These are phyloP conservation scores for Diploptera punctata DNA, from an alignment of 2,888 invertebrate genomes.

Conservation along the genomic window DNA sequence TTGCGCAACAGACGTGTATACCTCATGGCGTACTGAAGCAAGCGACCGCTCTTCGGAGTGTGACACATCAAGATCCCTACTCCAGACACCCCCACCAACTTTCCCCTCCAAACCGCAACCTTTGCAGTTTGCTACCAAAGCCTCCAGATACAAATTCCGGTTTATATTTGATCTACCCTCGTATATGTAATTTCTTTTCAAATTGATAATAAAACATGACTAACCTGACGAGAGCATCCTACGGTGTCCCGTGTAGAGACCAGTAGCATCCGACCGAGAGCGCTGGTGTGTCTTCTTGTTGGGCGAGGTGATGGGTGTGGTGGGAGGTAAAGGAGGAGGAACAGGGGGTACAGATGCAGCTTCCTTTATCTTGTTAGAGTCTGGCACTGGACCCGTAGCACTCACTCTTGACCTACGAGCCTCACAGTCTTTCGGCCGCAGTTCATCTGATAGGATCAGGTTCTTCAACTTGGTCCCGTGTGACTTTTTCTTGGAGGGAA, in stretches of 20 bases:
- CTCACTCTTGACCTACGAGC: conserved; percentile 32
- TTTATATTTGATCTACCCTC: too few species aligned
- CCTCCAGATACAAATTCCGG: too few species aligned
- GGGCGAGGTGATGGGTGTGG: conserved; percentile 51
- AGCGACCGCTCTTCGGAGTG: too few species aligned
- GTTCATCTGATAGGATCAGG: conserved; percentile 74
- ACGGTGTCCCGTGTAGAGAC: conserved; percentile 60
- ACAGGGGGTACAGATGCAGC: conserved; percentile 48
- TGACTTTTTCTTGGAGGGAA: conserved; percentile 73
- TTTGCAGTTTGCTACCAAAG: too few species aligned
- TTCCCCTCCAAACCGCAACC: too few species aligned
- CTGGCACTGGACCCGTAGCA: conserved; percentile 31
- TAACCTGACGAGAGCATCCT: conserved; percentile 43
- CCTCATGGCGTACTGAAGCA: too few species aligned
- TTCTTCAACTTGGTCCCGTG: conserved; percentile 77
- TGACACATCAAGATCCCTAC: not conserved
- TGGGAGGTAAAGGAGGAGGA: conserved; percentile 51
- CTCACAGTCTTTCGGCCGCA: conserved; percentile 56
- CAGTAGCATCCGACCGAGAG: conserved; percentile 83
- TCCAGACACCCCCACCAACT: too few species aligned
- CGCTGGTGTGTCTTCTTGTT: conserved; percentile 82
- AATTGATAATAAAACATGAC: not conserved
- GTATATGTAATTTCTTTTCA: not conserved
- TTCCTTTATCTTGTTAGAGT: conserved; percentile 48
- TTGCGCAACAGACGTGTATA: too few species aligned